Evolutionary conservation across 2,888 invertebrate species (phyloP).

Genomic region (Ypsolopha sequella): DNA sequence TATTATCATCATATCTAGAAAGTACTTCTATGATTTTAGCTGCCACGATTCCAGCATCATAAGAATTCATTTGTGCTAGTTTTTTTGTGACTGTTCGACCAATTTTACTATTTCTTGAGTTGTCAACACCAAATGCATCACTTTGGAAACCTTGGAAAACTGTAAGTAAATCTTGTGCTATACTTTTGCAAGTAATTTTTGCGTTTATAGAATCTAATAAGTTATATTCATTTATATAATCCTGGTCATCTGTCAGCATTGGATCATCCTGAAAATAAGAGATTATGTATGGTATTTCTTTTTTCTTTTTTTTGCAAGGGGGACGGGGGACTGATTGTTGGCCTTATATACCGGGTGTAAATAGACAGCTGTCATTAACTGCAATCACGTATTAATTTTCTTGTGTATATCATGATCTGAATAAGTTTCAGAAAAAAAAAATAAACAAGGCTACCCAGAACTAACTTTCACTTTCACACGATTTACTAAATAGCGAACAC

Average conservation of each 20-base stretch:
- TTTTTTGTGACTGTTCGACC: conserved; percentile 35
- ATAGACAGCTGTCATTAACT: too few relatives aligned
- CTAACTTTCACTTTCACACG: too few relatives aligned
- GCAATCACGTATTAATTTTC: too few relatives aligned
- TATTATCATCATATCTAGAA: conserved; percentile 41
- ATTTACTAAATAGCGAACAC: too few relatives aligned
- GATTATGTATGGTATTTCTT: too few relatives aligned
- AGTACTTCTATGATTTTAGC: conserved; percentile 46
- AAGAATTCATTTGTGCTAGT: conserved; percentile 39
- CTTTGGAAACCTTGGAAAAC: conserved; percentile 44
- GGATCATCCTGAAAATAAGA: not conserved
- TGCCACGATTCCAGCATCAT: conserved; percentile 37
- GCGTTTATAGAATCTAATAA: not conserved
- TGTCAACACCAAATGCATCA: conserved; percentile 37
- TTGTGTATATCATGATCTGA: too few relatives aligned
- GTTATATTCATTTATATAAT: not conserved
- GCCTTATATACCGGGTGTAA: not conserved
- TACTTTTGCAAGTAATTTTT: conserved; percentile 24
- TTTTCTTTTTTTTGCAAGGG: not conserved
- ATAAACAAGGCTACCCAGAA: too few relatives aligned
- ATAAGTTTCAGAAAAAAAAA: too few relatives aligned
- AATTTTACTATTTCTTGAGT: conserved; percentile 33
- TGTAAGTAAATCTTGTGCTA: conserved; percentile 37
- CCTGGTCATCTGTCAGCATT: not conserved
- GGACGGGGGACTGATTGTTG: too few relatives aligned